Evolutionary conservation across 2,888 invertebrate genomes (phyloP).

Genomic region (Invenusta paracnida): DNA sequence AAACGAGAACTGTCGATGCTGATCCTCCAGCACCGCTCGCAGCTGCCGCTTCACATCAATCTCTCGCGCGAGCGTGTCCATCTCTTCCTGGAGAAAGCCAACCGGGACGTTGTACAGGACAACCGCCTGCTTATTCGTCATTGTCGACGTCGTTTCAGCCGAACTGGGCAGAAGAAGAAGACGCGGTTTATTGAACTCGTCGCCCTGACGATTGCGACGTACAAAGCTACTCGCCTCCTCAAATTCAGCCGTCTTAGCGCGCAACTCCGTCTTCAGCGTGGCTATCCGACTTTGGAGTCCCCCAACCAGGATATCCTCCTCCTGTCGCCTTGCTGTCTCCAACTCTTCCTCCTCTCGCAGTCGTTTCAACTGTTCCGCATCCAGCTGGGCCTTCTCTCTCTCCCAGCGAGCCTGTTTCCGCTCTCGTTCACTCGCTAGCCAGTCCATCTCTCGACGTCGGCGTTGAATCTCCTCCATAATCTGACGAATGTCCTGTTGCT

Average conservation of each 20-base stretch:
- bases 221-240: not conserved
- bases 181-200: not conserved
- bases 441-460: not conserved
- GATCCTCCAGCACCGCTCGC: not conserved
- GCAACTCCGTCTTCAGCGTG: not conserved
- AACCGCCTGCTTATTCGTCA: not conserved
- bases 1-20: not conserved
- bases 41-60: not conserved
- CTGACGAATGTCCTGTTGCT: not conserved
- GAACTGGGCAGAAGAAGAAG: not conserved
- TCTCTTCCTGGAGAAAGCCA: not conserved
- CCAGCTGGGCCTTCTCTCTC: not conserved
- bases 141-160: not conserved
- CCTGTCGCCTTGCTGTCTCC: not conserved
- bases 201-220: not conserved
- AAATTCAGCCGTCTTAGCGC: not conserved
- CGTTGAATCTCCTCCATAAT: conserved; percentile 12
- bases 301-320: not conserved
- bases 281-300: not conserved
- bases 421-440: not conserved
- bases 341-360: not conserved
- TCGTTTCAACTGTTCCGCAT: not conserved
- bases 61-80: not conserved
- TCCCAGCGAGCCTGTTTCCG: not conserved
- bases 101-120: not conserved